phyloP scores from a whole-genome alignment of 2,888 invertebrate genomes.

The Drymonia ruficornis region DNA sequence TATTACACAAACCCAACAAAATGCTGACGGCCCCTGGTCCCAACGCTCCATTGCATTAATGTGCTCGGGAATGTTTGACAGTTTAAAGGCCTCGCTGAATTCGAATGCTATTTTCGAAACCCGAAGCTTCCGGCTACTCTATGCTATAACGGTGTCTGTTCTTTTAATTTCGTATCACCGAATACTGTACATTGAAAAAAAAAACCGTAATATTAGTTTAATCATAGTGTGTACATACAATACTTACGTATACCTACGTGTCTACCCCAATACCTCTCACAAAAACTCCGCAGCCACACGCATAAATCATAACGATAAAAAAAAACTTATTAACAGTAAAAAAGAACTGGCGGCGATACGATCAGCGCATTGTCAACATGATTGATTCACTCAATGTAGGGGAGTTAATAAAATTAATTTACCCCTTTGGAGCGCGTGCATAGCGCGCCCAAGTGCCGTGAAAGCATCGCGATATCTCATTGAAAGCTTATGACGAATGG shows the following conservation, averaged over 20 bases:
- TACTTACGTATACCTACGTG: not conserved
- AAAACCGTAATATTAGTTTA: too few relatives aligned
- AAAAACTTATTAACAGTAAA: conserved; percentile 41
- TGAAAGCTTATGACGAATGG: conserved; percentile 8
- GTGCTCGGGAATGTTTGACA: conserved; percentile 19
- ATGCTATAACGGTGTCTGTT: not conserved
- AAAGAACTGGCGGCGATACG: conserved; percentile 31
- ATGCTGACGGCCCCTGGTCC: conserved; percentile 14
- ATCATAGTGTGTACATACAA: not conserved
- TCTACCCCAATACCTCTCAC: not conserved
- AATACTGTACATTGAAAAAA: too few relatives aligned
- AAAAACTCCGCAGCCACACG: conserved; percentile 7
- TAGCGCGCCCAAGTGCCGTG: conserved; percentile 17
- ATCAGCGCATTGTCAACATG: conserved; percentile 46
- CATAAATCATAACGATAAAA: conserved; percentile 32
- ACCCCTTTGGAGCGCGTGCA: conserved; percentile 18
- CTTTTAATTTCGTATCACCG: not conserved
- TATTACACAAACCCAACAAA: not conserved
- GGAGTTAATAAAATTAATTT: conserved; percentile 40
- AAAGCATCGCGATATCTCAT: conserved; percentile 14
- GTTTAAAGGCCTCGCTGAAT: conserved; percentile 18
- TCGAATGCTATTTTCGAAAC: conserved; percentile 17
- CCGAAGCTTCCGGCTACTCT: not conserved
- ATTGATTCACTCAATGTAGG: conserved; percentile 40
- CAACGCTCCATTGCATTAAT: conserved; percentile 13